phyloP scores from a whole-genome alignment of 1,140 invertebrate species.

The Vanessa tameamea region DNA sequence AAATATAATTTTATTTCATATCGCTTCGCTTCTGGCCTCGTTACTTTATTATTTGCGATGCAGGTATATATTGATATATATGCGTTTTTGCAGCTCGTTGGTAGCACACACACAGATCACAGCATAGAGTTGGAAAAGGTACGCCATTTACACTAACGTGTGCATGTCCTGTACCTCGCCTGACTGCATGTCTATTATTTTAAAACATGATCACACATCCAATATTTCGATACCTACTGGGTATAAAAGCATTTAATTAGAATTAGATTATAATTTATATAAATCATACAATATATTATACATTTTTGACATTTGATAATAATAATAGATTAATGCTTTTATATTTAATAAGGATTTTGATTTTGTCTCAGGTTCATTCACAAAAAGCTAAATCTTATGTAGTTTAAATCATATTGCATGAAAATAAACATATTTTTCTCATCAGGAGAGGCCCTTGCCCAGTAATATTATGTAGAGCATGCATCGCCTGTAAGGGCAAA shows the following conservation, averaged over 20 bases:
- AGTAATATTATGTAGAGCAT: no score
- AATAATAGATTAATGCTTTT: no score
- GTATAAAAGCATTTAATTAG: conserved; percentile 27
- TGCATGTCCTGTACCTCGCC: conserved; percentile 55
- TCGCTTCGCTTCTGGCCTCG: conserved; percentile 26
- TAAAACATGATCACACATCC: conserved; percentile 3
- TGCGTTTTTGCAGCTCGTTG: conserved; percentile 81
- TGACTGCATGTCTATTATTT: conserved; percentile 49
- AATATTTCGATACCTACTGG: conserved; percentile 25
- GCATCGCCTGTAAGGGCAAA: no score
- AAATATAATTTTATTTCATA: background rate
- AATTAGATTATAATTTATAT: background rate
- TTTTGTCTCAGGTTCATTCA: no score
- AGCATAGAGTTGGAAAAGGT: conserved; percentile 81
- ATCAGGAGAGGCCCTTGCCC: no score
- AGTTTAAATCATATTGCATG: no score
- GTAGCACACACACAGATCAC: conserved; percentile 78
- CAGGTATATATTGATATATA: conserved; percentile 64
- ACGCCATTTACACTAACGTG: conserved; percentile 75
- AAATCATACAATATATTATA: background rate
- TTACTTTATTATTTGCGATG: conserved; percentile 21
- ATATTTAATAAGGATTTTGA: no score
- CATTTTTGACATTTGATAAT: no score
- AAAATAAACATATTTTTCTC: no score
- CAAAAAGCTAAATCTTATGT: no score